These are phyloP conservation scores for Callipepla californica DNA, from an alignment of 2,113 vertebrate genomes.

Conservation along the genomic window DNA sequence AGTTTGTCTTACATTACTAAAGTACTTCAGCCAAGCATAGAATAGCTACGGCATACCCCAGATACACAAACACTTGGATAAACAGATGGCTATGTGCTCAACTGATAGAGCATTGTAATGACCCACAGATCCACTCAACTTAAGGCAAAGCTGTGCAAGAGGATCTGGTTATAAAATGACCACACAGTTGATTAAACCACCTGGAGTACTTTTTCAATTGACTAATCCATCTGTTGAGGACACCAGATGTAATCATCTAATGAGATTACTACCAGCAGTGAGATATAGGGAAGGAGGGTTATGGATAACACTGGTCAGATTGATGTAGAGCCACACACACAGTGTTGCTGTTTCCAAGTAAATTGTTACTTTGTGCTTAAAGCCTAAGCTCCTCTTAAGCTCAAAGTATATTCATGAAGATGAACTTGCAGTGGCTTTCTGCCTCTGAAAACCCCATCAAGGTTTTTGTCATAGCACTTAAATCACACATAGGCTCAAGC, in stretches of 20 bases:
- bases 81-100: background rate
- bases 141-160: background rate
- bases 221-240: conserved; percentile 3
- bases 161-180: background rate
- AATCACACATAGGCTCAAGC: background rate
- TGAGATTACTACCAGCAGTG: background rate
- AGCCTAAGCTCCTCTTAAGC: conserved; percentile 33
- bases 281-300: background rate
- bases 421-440: conserved; percentile 27
- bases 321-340: background rate
- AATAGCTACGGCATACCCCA: background rate
- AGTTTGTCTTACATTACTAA: background rate
- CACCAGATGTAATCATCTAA: conserved; percentile 46
- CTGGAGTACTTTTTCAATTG: background rate
- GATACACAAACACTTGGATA: background rate
- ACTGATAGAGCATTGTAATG: accelerated
- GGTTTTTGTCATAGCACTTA: background rate
- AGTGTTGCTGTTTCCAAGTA: background rate
- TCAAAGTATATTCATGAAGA: conserved; percentile 17
- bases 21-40: accelerated
- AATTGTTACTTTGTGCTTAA: conserved; percentile 22
- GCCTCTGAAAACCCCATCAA: background rate
- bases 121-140: background rate
- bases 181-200: conserved; percentile 2
- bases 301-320: background rate